A percentile compares a stretch with the other conserved stretches of the same genome.
Evolutionary conservation across 1,140 invertebrate species (phyloP).

Genomic region (Muscidifurax raptorellus): DNA sequence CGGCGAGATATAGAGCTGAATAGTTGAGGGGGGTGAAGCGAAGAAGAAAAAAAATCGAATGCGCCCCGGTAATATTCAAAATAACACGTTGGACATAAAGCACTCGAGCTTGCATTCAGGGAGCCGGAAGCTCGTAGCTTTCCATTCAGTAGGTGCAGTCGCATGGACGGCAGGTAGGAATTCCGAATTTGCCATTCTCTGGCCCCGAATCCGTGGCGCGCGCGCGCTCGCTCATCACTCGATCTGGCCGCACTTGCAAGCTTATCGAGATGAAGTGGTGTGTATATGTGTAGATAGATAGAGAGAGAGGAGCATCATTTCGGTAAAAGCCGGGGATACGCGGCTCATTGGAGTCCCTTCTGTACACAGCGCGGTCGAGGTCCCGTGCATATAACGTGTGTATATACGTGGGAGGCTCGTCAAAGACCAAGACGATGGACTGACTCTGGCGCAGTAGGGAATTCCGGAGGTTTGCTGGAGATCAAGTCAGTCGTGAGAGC

Average conservation of each 20-base stretch:
- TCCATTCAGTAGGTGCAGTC: background rate
- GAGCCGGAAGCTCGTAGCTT: background rate
- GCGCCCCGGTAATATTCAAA: too few relatives aligned
- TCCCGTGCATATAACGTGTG: background rate
- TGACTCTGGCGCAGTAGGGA: background rate
- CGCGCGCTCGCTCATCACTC: background rate
- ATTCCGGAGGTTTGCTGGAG: background rate
- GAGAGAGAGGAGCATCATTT: slow-evolving; percentile 6
- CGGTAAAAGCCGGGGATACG: background rate
- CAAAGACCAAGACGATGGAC: background rate
- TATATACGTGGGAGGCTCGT: background rate
- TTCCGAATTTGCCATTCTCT: background rate
- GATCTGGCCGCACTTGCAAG: background rate
- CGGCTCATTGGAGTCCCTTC: background rate
- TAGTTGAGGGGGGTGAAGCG: too few relatives aligned
- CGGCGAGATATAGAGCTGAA: too few relatives aligned
- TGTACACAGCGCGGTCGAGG: background rate
- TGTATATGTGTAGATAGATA: background rate
- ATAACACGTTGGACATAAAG: too few relatives aligned
- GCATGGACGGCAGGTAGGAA: background rate
- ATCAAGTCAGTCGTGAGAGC: background rate
- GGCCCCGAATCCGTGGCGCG: too few relatives aligned
- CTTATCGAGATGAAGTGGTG: background rate
- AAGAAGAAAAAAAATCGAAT: too few relatives aligned
- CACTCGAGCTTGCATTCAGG: background rate